Evolutionary conservation across 2,113 vertebrate genomes (phyloP).

Genomic region (Oncorhynchus clarkii): DNA sequence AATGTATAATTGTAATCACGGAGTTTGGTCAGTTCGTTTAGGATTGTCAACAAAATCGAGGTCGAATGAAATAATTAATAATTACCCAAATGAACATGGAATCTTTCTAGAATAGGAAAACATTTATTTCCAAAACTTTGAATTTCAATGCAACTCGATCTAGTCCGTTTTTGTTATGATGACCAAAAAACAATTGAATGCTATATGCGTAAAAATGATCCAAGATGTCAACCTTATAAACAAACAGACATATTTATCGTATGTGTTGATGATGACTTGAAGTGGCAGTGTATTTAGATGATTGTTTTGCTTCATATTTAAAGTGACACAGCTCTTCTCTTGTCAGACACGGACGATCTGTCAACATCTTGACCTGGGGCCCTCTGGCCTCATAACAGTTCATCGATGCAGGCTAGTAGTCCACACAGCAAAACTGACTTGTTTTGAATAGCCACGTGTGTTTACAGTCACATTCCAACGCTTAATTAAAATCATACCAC

Average conservation of each 20-base stretch:
- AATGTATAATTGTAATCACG: no score
- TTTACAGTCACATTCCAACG: constrained; percentile 60
- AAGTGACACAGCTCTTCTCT: neutral
- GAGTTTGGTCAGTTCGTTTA: neutral
- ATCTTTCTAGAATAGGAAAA: neutral
- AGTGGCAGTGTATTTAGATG: neutral
- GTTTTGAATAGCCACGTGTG: constrained; percentile 64
- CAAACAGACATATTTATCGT: neutral
- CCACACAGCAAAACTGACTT: constrained; percentile 33
- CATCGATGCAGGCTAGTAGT: constrained; percentile 11
- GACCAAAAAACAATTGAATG: neutral
- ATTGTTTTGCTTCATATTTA: constrained; percentile 6
- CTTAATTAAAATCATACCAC: constrained; percentile 64
- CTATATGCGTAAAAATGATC: neutral
- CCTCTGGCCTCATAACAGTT: constrained; percentile 7
- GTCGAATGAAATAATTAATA: neutral
- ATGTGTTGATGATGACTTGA: constrained; percentile 7
- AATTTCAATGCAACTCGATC: neutral
- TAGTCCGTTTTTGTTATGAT: neutral
- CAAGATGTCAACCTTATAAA: neutral
- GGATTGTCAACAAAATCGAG: neutral
- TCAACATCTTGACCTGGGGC: constrained; percentile 49
- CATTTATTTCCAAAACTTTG: neutral
- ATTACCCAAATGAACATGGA: neutral
- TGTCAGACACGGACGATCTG: constrained; percentile 30